These are phyloP conservation scores for Drosophila conformis DNA, from an alignment of 2,888 invertebrate species.

Conservation along the genomic window DNA sequence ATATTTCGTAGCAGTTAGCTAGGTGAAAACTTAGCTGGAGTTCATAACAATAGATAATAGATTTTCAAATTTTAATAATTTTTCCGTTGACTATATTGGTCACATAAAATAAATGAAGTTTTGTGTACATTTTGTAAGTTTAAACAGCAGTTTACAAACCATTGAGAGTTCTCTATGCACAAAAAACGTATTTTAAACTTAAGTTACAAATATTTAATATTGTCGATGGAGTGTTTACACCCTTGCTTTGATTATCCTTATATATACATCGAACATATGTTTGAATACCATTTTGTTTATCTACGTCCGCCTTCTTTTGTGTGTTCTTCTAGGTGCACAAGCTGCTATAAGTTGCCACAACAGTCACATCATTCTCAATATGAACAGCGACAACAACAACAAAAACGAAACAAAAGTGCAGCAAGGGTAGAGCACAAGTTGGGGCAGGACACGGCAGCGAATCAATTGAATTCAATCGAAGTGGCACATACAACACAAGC, in stretches of 20 bases:
- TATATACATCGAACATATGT: no score
- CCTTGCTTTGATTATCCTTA: not conserved
- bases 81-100: not conserved
- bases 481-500: conserved; percentile 33
- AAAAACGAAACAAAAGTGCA: conserved; percentile 21
- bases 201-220: not conserved
- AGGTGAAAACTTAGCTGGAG: not conserved
- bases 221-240: not conserved
- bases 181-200: not conserved
- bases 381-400: conserved; percentile 1
- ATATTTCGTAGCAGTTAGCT: not conserved
- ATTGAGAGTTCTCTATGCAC: not conserved
- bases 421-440: conserved; percentile 11
- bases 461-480: conserved; percentile 62
- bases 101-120: not conserved
- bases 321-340: conserved; percentile 24
- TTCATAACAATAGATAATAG: not conserved
- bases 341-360: conserved; percentile 13
- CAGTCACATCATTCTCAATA: conserved; percentile 8
- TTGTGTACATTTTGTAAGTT: not conserved
- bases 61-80: not conserved
- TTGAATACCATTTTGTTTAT: no score
- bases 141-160: not conserved
- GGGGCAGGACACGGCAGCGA: conserved; percentile 36
- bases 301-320: not conserved